Conservation (phyloP, 1,140 invertebrate genomes). For the Asobara japonica region DNA sequence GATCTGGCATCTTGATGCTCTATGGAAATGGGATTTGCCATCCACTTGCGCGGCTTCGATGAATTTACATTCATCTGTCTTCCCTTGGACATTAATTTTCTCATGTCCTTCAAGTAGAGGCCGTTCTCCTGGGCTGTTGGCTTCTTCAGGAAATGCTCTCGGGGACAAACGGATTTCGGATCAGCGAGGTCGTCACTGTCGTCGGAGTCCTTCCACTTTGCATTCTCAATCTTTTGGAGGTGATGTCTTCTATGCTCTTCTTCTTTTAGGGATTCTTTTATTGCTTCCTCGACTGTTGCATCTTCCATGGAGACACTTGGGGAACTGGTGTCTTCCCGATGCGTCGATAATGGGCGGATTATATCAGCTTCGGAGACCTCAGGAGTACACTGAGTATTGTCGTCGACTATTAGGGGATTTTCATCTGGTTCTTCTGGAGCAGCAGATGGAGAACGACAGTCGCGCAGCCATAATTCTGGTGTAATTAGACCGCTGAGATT, state of each 20-base stretch:
- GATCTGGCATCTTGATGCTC: background rate
- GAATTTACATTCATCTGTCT: constrained; percentile 9
- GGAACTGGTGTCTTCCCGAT: constrained; percentile 60
- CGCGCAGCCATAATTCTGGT: constrained; percentile 86
- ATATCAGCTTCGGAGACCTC: constrained; percentile 46
- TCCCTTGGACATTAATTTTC: constrained; percentile 48
- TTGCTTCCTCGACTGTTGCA: constrained; percentile 24
- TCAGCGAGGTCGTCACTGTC: background rate
- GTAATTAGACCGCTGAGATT: constrained; percentile 74
- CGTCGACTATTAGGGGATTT: constrained; percentile 57
- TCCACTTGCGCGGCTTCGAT: constrained; percentile 53
- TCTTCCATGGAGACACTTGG: constrained; percentile 49
- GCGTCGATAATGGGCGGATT: background rate
- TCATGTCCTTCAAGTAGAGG: constrained; percentile 54
- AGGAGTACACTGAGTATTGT: constrained; percentile 51
- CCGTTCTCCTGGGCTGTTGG: constrained; percentile 30
- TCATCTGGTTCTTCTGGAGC: constrained; percentile 63
- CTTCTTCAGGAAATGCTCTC: background rate
- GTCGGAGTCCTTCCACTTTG: constrained; percentile 20
- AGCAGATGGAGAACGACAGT: constrained; percentile 76
- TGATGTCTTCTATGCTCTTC: constrained; percentile 26
- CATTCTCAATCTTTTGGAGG: constrained; percentile 45
- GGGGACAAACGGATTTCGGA: background rate
- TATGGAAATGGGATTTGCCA: background rate
- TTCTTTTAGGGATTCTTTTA: constrained; percentile 50